Evolutionary conservation across 2,113 vertebrate genomes (phyloP), one percentile per base, ranked within the genome.

Genomic region (Sander lucioperca): DNA sequence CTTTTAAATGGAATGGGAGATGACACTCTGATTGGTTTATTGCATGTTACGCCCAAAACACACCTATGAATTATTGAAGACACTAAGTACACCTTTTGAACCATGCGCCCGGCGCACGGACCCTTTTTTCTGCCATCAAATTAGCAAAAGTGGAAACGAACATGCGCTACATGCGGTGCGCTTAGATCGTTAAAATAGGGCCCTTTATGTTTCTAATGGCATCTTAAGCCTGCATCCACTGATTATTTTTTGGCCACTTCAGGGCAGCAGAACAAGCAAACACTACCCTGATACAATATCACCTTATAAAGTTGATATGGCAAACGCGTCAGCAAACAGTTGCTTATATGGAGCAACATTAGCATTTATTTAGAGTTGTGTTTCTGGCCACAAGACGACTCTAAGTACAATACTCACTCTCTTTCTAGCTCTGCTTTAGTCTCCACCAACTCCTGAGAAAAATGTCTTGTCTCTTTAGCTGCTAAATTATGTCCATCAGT

Each of bases 251-350:
- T 56, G 6, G n/a, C 36, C 47, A 62, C 80, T 61, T 75, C 25
- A 45, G 57, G 70, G 64, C 63, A 69, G 68, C 57, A 69, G 58
- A 73, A 51, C 18, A 33, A 54, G 59, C 16, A 5, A 30, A 57
- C 9, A 19, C 33, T 5, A 1, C 3, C 21, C 15, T 54, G 67
- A 45, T 12, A 11, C 5, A 25, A 18, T 25, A 16, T 43, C 14
- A 43, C 14, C 19, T 16, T 2, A 18, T 16, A 5, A 18, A 18
- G 7, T 25, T 25, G 21, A 65, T n/a, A 7, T 23, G 56, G 11
- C 11, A 2, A 57, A 14, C 12, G 25, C 0, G 2, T 9, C 15
- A 65, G 13, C 63, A 25, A 25, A 47, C n/a, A 16, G 21, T 15
- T 13, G 54, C 27, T 30, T 18, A 19, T 59, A 18, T 30, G 27